Conservation (phyloP, 2,888 invertebrate genomes). For the Panzeria rudis region DNA sequence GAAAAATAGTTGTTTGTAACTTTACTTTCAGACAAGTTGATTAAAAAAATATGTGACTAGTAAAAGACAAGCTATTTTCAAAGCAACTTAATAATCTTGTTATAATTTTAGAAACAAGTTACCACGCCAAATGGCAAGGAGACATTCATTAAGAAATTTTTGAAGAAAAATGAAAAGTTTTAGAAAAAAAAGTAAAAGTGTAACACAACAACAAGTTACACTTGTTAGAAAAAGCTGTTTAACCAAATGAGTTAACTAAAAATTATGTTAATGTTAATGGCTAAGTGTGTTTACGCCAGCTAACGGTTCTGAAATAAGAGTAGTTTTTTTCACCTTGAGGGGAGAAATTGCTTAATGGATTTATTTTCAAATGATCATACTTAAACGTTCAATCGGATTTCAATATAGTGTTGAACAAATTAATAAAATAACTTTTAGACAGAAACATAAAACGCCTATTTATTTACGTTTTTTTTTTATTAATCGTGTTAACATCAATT, state of each 20-base stretch:
- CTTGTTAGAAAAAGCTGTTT: conserved; percentile 18
- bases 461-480: not conserved
- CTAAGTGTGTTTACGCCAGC: not conserved
- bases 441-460: not conserved
- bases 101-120: conserved; percentile 36
- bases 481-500: conserved; percentile 19
- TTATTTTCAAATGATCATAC: not conserved
- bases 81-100: conserved; percentile 20
- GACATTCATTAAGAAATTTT: conserved; percentile 22
- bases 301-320: not conserved
- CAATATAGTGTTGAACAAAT: conserved; percentile 5
- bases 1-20: conserved; percentile 22
- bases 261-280: conserved; percentile 22
- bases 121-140: not conserved
- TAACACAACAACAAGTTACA: conserved; percentile 35
- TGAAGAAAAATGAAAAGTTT: conserved; percentile 9
- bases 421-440: not conserved
- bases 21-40: conserved; percentile 8
- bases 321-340: conserved; percentile 32
- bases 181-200: conserved; percentile 44
- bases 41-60: not conserved
- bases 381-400: not conserved
- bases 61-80: conserved; percentile 19
- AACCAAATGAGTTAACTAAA: not conserved
- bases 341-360: not conserved